Conservation (phyloP, 2,888 invertebrate species). For the Agrotis segetum region DNA sequence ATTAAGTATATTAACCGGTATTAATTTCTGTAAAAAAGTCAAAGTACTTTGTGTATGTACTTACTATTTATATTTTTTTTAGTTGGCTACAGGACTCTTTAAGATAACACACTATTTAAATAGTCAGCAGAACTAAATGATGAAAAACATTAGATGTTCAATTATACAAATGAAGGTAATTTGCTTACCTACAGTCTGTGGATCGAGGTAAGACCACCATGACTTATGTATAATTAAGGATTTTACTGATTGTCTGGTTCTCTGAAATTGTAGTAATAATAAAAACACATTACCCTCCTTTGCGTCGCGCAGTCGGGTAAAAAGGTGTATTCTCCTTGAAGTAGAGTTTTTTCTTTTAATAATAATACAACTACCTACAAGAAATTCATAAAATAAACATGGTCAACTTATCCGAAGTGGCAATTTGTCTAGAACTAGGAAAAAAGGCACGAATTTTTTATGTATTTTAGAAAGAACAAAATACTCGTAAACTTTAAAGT, state of each 20-base stretch:
- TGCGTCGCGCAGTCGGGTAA: no score
- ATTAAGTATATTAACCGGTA: no score
- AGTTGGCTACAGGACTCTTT: background rate
- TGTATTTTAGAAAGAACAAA: background rate
- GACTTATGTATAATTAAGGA: conserved; percentile 10
- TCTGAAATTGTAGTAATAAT: no score
- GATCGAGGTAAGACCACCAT: conserved; percentile 56
- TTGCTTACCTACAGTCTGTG: conserved; percentile 71
- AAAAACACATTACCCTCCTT: no score
- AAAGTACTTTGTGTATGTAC: no score
- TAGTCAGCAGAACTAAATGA: conserved; percentile 65
- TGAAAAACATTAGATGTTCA: conserved; percentile 75
- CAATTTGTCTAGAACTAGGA: background rate
- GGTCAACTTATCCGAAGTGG: no score
- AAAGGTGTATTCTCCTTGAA: no score
- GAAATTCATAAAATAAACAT: no score
- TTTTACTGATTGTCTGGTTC: background rate
- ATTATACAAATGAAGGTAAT: conserved; percentile 78
- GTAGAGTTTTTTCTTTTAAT: no score
- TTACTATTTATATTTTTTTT: background rate
- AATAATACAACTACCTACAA: no score
- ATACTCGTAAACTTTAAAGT: background rate
- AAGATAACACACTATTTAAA: conserved; percentile 22
- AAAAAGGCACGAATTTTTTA: background rate
- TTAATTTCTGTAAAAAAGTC: no score